Conservation (phyloP, 2,888 invertebrate species). For the Drosophila phalerata region DNA sequence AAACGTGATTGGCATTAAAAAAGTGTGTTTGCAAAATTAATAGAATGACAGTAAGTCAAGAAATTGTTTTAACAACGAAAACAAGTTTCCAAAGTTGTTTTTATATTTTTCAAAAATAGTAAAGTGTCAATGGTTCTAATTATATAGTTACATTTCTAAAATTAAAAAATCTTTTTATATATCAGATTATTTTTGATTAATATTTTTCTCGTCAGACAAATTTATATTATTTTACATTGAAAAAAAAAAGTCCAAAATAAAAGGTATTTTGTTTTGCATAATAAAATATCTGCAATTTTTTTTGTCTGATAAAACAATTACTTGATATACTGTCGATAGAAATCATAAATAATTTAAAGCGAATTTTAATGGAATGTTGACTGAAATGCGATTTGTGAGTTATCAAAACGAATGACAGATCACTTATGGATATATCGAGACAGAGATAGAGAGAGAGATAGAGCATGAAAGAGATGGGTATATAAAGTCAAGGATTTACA, state of each 20-base stretch:
- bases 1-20: slow-evolving; percentile 68
- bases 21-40: slow-evolving; percentile 31
- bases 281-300: too few relatives aligned
- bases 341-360: slow-evolving; percentile 21
- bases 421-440: neutral
- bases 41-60: neutral
- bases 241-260: too few relatives aligned
- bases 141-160: too few relatives aligned
- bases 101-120: too few relatives aligned
- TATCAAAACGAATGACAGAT: slow-evolving; percentile 13
- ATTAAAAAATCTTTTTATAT: too few relatives aligned
- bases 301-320: neutral
- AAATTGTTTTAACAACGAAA: neutral
- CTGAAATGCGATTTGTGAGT: slow-evolving; percentile 10
- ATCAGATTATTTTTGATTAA: too few relatives aligned
- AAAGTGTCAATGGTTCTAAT: too few relatives aligned
- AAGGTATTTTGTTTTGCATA: too few relatives aligned
- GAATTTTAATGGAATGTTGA: slow-evolving; percentile 25
- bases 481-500: slow-evolving; percentile 16
- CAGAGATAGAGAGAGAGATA: neutral
- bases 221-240: too few relatives aligned
- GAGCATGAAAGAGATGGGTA: neutral
- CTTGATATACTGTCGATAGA: slow-evolving; percentile 14
- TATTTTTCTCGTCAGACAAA: too few relatives aligned
- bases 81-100: too few relatives aligned